phyloP scores from a whole-genome alignment of 2,888 invertebrate genomes.

The Harpalus rufipes region DNA sequence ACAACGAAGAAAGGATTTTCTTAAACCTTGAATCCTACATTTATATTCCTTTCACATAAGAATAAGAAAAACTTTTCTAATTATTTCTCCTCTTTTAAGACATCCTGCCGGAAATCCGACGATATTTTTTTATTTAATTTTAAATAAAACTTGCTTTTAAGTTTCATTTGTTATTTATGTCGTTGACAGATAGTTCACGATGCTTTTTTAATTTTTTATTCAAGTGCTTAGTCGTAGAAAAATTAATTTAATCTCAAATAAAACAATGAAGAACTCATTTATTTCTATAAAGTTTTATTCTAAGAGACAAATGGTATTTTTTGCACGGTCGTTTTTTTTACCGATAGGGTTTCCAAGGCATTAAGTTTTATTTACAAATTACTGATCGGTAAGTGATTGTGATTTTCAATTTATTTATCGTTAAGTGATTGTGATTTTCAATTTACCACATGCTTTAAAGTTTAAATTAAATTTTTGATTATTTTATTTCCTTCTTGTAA shows the following conservation, averaged over 20 bases:
- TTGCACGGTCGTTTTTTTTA: too few species aligned
- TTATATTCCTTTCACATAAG: constrained; percentile 59
- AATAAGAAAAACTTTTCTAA: constrained; percentile 59
- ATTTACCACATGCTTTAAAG: too few species aligned
- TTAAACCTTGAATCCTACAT: constrained; percentile 23
- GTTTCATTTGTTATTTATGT: constrained; percentile 47
- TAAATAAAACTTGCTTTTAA: constrained; percentile 27
- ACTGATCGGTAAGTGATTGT: too few species aligned
- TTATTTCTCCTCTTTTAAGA: constrained; percentile 47
- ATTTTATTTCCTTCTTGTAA: too few species aligned
- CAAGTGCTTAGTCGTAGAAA: background rate
- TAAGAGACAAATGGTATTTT: background rate
- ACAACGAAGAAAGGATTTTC: constrained; percentile 31
- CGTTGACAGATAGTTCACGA: constrained; percentile 27
- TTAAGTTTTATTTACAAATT: too few species aligned
- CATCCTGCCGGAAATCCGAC: constrained; percentile 34
- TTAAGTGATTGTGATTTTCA: too few species aligned
- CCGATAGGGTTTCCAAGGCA: too few species aligned
- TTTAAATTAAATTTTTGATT: too few species aligned
- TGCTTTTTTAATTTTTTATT: constrained; percentile 9
- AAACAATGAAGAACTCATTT: background rate
- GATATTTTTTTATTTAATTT: constrained; percentile 37
- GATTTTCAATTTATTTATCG: too few species aligned
- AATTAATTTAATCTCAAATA: background rate
- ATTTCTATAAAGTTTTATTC: background rate